Percentiles rank a stretch among this genome's conserved stretches.
Conservation (phyloP, 2,113 vertebrate species). For the Antechinus flavipes region DNA sequence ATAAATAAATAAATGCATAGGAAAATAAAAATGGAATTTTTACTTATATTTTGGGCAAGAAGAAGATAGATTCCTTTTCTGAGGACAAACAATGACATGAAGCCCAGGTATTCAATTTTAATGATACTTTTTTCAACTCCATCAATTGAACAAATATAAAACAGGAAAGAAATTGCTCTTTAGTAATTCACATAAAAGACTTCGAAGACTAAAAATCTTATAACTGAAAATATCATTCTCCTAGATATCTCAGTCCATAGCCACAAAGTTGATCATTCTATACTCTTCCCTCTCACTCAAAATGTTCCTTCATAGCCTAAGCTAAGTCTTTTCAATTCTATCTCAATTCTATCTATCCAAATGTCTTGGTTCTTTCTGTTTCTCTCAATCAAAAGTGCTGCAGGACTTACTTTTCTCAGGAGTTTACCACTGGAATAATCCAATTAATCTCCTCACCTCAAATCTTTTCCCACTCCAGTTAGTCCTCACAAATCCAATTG, state of each 20-base stretch:
- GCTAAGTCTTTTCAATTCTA: background rate
- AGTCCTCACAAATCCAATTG: background rate
- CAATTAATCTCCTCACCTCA: background rate
- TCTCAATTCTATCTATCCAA: background rate
- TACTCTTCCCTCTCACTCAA: background rate
- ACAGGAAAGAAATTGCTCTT: background rate
- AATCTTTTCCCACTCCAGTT: background rate
- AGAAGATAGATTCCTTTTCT: background rate
- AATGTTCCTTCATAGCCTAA: background rate
- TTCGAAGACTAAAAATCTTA: background rate
- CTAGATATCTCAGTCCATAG: background rate
- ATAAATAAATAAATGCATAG: background rate
- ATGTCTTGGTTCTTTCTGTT: background rate
- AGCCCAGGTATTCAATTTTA: background rate
- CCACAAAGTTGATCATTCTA: background rate
- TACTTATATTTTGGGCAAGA: background rate
- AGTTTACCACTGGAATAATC: background rate
- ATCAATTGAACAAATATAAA: background rate
- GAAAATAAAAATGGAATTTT: background rate
- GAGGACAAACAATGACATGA: background rate
- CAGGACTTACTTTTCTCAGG: background rate
- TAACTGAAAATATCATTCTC: background rate
- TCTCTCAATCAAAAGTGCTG: background rate
- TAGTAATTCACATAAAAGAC: background rate
- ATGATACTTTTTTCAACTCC: background rate